Conservation (phyloP, 2,888 invertebrate species). For the Octodonta nipae region DNA sequence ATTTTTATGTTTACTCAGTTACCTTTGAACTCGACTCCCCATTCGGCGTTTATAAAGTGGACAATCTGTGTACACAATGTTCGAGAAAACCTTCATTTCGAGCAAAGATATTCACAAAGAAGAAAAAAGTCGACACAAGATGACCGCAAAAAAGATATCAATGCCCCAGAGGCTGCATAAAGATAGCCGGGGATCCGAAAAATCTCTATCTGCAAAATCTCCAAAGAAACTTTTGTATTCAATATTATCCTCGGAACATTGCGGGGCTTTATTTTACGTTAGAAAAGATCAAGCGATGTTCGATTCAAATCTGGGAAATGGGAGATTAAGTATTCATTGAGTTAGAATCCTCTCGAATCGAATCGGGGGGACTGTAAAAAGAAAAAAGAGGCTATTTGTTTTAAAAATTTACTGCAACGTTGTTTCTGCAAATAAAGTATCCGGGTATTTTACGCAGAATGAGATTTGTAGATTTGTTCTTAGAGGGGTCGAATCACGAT, state of each 20-base stretch:
- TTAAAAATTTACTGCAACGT: constrained; percentile 17
- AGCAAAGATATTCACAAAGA: too few species aligned
- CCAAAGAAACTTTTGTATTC: constrained; percentile 11
- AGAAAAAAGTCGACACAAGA: too few species aligned
- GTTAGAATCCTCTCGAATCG: constrained; percentile 18
- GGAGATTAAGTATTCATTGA: constrained; percentile 25
- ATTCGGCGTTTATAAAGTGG: too few species aligned
- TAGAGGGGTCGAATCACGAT: neutral
- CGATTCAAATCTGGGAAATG: constrained; percentile 24
- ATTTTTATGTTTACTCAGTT: too few species aligned
- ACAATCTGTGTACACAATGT: too few species aligned
- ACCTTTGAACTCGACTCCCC: too few species aligned
- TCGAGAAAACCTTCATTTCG: too few species aligned
- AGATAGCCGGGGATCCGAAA: constrained; percentile 11
- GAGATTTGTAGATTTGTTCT: neutral
- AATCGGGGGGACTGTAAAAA: constrained; percentile 19
- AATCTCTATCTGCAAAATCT: constrained; percentile 5
- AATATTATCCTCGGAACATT: constrained; percentile 13
- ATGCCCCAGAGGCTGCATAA: too few species aligned
- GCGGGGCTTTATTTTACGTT: constrained; percentile 15
- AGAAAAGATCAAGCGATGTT: constrained; percentile 21
- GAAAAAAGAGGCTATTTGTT: constrained; percentile 18
- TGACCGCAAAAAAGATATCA: too few species aligned
- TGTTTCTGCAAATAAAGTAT: constrained; percentile 9
- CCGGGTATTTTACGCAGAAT: neutral